A percentile compares a stretch with the other conserved stretches of the same genome.
phyloP scores from a whole-genome alignment of 2,113 vertebrate genomes.

The Psilopsiagon aurifrons region DNA sequence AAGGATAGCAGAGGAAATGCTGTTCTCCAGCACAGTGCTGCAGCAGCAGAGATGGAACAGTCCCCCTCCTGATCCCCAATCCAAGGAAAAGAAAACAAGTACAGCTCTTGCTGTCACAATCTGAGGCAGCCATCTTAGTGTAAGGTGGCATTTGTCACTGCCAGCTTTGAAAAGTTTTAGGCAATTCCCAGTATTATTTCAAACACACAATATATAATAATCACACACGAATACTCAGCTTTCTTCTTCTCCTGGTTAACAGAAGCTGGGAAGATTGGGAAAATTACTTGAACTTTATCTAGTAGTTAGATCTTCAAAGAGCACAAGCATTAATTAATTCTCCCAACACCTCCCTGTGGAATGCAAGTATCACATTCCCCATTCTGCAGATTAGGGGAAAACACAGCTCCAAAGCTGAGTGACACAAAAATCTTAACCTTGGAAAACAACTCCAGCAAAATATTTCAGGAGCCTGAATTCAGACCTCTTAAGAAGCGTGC shows the following conservation, averaged over 20 bases:
- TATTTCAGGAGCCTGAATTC: neutral
- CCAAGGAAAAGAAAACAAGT: neutral
- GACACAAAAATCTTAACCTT: neutral
- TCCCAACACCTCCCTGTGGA: neutral
- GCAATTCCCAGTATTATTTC: neutral
- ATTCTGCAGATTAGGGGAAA: neutral
- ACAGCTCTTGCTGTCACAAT: neutral
- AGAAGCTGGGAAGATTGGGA: neutral
- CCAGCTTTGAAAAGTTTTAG: neutral
- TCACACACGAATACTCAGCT: neutral
- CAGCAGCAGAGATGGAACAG: neutral
- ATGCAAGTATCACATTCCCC: neutral
- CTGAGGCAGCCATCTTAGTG: constrained; percentile 12
- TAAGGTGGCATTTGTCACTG: neutral
- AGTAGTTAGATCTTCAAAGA: neutral
- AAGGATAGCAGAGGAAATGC: rapidly evolving
- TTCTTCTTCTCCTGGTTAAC: neutral
- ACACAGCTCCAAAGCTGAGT: neutral
- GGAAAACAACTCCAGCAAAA: neutral
- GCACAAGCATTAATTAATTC: constrained; percentile 9
- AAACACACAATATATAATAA: neutral
- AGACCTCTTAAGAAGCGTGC: neutral
- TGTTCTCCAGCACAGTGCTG: rapidly evolving
- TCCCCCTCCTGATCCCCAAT: neutral
- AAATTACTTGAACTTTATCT: neutral